Conservation (phyloP, 1,140 invertebrate species). For the Oryzaephilus surinamensis region DNA sequence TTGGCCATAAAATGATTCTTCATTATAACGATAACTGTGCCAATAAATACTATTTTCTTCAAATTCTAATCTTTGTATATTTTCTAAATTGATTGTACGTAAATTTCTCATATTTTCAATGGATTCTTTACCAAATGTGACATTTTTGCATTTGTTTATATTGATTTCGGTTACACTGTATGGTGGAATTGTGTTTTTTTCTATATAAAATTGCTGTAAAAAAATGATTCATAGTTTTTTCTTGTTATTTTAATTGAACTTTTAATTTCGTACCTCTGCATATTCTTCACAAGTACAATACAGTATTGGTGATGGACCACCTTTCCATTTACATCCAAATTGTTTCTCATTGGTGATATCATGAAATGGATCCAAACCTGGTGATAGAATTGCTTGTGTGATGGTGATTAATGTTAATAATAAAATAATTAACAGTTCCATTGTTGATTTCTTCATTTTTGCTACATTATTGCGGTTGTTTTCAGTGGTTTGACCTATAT, state of each 20-base stretch:
- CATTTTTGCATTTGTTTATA: constrained; percentile 23
- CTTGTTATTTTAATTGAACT: no score
- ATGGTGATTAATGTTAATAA: no score
- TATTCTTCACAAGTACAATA: no score
- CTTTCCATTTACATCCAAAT: constrained; percentile 22
- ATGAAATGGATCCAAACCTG: no score
- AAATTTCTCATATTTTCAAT: constrained; percentile 25
- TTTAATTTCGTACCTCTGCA: no score
- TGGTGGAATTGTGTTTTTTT: constrained; percentile 22
- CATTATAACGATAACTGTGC: constrained; percentile 19
- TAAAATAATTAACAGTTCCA: constrained; percentile 4
- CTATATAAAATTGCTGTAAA: constrained; percentile 28
- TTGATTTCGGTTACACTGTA: constrained; percentile 22
- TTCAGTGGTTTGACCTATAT: neutral
- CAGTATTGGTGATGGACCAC: no score
- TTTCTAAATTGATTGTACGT: constrained; percentile 20
- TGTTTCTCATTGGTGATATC: constrained; percentile 18
- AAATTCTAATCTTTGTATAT: constrained; percentile 22
- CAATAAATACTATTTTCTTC: constrained; percentile 26
- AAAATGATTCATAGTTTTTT: no score
- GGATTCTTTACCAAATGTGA: constrained; percentile 23
- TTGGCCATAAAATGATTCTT: constrained; percentile 17
- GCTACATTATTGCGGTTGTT: constrained; percentile 4
- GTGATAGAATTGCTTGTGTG: no score
- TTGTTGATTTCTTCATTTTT: constrained; percentile 8